Conservation (phyloP, 2,797 vertebrate genomes). For the Leptoclinus maculatus region DNA sequence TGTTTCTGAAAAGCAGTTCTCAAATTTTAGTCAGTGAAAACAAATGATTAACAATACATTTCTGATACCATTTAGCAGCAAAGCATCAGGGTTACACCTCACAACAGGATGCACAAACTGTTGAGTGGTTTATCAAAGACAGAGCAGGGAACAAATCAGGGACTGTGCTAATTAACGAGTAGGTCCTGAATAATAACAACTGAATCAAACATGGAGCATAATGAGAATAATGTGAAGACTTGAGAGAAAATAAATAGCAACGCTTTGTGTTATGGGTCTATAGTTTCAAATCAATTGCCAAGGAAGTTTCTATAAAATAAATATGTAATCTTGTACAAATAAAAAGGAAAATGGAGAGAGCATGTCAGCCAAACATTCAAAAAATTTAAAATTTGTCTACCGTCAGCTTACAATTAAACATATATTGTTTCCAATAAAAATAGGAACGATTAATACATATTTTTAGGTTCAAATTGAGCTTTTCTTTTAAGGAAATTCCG, state of each 20-base stretch:
- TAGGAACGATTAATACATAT: not conserved
- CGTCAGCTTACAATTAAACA: not conserved
- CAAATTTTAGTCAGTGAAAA: not conserved
- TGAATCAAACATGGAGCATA: not conserved
- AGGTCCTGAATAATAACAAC: not conserved
- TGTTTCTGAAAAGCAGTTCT: slow-evolving; percentile 80
- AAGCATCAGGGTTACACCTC: not conserved
- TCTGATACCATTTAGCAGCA: not conserved
- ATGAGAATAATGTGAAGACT: not conserved
- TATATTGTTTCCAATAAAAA: not conserved
- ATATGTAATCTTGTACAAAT: not conserved
- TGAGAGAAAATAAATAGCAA: not conserved
- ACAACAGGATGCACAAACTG: not conserved
- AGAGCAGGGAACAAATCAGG: not conserved
- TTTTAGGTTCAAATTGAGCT: not conserved
- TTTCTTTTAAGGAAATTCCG: not conserved
- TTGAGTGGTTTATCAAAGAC: not conserved
- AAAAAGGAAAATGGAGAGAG: not conserved
- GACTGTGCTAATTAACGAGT: not conserved
- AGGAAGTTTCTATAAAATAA: not conserved
- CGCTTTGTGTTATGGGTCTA: not conserved
- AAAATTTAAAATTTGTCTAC: not conserved
- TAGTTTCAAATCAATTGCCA: not conserved
- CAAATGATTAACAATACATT: not conserved
- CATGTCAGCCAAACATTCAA: not conserved